Percentiles rank a stretch among this genome's conserved stretches.
phyloP scores from a whole-genome alignment of 1,140 invertebrate species.

The Copidosoma floridanum region DNA sequence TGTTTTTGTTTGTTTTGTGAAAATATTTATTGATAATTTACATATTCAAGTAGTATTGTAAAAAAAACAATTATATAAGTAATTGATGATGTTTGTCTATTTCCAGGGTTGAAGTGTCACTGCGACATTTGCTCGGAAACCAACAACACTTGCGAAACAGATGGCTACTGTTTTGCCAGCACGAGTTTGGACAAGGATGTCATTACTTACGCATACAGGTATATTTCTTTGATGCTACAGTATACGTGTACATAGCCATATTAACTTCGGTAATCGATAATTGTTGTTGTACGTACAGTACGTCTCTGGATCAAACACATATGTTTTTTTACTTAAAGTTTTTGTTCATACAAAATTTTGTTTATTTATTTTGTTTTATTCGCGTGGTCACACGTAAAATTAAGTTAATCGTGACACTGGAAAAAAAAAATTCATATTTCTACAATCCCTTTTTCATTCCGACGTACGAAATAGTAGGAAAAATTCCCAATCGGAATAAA shows the following conservation, averaged over 20 bases:
- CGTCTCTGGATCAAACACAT: too few species aligned
- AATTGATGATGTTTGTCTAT: constrained; percentile 33
- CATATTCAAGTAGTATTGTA: background rate
- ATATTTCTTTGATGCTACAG: constrained; percentile 43
- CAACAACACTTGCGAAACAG: constrained; percentile 84
- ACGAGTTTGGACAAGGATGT: constrained; percentile 64
- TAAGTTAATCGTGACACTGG: too few species aligned
- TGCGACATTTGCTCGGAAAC: constrained; percentile 74
- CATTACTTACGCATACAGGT: constrained; percentile 73
- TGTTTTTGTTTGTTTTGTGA: background rate
- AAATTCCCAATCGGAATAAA: too few species aligned
- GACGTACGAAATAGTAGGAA: too few species aligned
- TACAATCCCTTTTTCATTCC: too few species aligned
- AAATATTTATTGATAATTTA: background rate
- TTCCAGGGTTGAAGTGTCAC: constrained; percentile 69
- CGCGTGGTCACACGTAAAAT: too few species aligned
- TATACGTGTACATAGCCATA: too few species aligned
- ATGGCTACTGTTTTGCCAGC: constrained; percentile 84
- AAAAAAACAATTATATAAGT: background rate
- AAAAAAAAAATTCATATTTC: too few species aligned
- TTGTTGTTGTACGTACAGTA: too few species aligned
- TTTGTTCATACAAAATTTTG: too few species aligned
- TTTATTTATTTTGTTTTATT: background rate
- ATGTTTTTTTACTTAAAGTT: too few species aligned
- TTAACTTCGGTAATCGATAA: background rate